These are phyloP conservation scores for Cheilosia scutellata DNA, from an alignment of 2,888 invertebrate species.

Conservation along the genomic window DNA sequence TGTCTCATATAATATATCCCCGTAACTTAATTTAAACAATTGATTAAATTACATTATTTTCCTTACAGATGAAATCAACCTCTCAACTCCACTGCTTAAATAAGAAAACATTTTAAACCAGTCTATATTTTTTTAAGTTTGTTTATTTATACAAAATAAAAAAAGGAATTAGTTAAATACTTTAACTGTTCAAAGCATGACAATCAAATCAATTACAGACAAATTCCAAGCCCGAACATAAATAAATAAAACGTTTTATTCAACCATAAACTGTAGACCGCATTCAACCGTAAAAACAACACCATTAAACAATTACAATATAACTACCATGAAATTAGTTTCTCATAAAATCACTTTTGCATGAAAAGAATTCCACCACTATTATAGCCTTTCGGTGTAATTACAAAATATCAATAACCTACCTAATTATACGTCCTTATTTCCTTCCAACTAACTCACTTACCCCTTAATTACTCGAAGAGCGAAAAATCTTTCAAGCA, in stretches of 20 bases:
- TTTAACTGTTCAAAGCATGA: neutral
- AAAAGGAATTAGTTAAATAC: neutral
- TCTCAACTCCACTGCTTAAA: slow-evolving; percentile 18
- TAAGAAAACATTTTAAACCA: neutral
- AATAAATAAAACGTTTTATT: slow-evolving; percentile 20
- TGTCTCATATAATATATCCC: no score
- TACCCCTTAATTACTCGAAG: slow-evolving; percentile 19
- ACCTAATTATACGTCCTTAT: slow-evolving; percentile 68
- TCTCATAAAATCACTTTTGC: slow-evolving; percentile 68
- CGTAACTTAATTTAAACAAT: neutral
- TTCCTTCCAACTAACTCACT: slow-evolving; percentile 56
- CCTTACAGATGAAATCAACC: slow-evolving; percentile 40
- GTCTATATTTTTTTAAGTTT: slow-evolving; percentile 5
- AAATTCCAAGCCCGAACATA: slow-evolving; percentile 2
- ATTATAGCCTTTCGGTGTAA: slow-evolving; percentile 42
- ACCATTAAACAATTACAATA: slow-evolving; percentile 64
- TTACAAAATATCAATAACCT: slow-evolving; percentile 71
- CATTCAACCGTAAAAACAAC: slow-evolving; percentile 45
- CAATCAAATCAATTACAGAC: slow-evolving; percentile 19
- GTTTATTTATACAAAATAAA: slow-evolving; percentile 24
- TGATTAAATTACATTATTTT: neutral
- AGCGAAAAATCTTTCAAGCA: slow-evolving; percentile 4
- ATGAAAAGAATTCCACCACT: slow-evolving; percentile 57
- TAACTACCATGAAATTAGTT: slow-evolving; percentile 68
- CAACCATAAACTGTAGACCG: slow-evolving; percentile 22